phyloP scores from a whole-genome alignment of 2,888 invertebrate genomes.

The Cinara cedri region DNA sequence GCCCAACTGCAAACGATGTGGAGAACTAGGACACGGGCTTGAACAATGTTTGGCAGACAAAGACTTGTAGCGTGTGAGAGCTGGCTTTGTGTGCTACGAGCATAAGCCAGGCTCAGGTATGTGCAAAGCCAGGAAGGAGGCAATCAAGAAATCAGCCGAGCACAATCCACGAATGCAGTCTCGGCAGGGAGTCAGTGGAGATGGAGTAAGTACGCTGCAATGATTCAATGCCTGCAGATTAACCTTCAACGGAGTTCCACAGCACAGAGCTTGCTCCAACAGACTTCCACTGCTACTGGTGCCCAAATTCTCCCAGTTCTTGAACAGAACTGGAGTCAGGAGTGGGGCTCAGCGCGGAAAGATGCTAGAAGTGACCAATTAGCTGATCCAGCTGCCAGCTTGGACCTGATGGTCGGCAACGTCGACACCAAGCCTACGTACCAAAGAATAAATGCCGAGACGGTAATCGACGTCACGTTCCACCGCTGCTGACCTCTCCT shows the following conservation, averaged over 20 bases:
- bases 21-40: neutral
- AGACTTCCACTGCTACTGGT: neutral
- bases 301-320: neutral
- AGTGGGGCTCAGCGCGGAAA: neutral
- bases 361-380: constrained; percentile 9
- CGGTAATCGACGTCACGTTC: constrained; percentile 13
- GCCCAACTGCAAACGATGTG: neutral
- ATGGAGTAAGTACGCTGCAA: constrained; percentile 4
- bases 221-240: constrained; percentile 12
- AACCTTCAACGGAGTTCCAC: constrained; percentile 6
- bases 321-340: neutral
- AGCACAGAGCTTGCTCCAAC: neutral
- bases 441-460: neutral
- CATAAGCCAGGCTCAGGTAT: neutral
- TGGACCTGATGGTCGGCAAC: constrained; percentile 13
- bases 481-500: neutral
- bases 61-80: neutral
- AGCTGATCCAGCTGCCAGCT: constrained; percentile 1
- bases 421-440: constrained; percentile 18
- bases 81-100: neutral
- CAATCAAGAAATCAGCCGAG: neutral
- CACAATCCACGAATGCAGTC: constrained; percentile 9
- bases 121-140: constrained; percentile 18
- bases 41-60: neutral
- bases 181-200: neutral